These are phyloP conservation scores for Hucho hucho DNA, from an alignment of 2,113 vertebrate genomes.

Conservation along the genomic window DNA sequence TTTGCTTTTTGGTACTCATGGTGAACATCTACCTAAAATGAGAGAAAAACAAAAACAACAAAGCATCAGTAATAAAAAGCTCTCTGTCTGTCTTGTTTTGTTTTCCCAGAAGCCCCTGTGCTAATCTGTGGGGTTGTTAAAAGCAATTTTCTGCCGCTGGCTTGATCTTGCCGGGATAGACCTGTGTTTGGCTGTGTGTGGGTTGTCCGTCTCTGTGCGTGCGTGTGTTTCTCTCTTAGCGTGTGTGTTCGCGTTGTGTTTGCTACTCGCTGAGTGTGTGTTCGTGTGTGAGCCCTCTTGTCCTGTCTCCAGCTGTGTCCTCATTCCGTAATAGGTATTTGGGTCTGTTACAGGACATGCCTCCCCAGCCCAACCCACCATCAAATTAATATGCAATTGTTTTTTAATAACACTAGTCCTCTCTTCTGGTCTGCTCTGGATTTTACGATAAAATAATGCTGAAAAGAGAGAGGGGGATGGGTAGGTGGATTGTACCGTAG, in stretches of 20 bases:
- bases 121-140: background rate
- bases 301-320: background rate
- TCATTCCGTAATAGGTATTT: slow-evolving; percentile 1
- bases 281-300: background rate
- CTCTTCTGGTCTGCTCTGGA: background rate
- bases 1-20: too few species aligned
- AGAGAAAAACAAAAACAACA: too few species aligned
- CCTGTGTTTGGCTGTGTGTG: background rate
- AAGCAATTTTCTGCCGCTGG: background rate
- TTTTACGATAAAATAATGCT: background rate
- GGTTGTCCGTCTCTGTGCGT: too few species aligned
- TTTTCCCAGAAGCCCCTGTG: background rate
- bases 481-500: background rate
- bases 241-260: too few species aligned
- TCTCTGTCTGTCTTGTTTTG: background rate
- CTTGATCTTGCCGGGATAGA: too few species aligned
- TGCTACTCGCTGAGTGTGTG: background rate
- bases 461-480: background rate
- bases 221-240: too few species aligned
- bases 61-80: background rate
- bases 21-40: too few species aligned
- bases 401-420: background rate
- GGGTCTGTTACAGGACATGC: background rate
- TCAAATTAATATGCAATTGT: background rate
- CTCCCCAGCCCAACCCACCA: background rate